phyloP scores from a whole-genome alignment of 2,113 vertebrate species.

The Aramus guarauna region DNA sequence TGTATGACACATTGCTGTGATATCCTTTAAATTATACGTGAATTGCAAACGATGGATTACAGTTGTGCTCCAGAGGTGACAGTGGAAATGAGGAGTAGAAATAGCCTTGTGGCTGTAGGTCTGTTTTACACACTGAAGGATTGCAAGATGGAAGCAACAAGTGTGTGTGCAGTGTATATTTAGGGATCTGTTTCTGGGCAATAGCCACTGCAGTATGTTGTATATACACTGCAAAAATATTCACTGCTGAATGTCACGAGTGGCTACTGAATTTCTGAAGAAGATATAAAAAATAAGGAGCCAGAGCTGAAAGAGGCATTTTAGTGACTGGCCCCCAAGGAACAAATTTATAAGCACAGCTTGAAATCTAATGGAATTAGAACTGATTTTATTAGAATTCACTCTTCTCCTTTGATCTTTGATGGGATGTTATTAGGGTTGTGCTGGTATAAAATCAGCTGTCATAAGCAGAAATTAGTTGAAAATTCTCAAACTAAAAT shows the following conservation, averaged over 20 bases:
- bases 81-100: neutral
- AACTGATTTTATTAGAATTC: neutral
- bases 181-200: neutral
- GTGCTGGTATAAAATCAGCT: neutral
- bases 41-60: neutral
- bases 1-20: neutral
- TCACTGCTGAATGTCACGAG: neutral
- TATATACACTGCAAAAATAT: neutral
- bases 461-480: neutral
- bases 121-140: neutral
- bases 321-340: neutral
- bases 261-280: neutral
- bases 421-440: neutral
- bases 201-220: neutral
- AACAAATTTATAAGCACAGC: neutral
- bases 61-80: neutral
- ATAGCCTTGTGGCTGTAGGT: neutral
- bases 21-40: neutral
- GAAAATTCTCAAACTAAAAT: neutral
- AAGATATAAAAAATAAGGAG: neutral
- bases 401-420: neutral
- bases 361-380: slow-evolving; percentile 25
- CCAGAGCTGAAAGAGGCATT: neutral
- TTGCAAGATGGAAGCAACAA: neutral
- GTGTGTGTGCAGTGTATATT: neutral